Conservation (phyloP, 2,888 invertebrate genomes). For the Cotesia congregata region DNA sequence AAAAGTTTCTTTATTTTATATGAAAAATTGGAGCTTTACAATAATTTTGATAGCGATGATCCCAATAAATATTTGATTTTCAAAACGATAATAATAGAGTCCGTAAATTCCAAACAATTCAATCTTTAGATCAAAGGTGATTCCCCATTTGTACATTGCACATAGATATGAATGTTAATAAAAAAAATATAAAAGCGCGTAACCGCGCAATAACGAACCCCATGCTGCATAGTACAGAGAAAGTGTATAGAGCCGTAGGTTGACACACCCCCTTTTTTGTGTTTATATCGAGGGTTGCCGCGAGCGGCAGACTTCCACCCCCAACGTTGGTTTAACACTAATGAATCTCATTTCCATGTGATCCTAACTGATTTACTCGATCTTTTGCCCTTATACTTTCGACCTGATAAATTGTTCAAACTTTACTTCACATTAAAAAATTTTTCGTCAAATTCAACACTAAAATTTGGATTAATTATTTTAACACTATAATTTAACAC, state of each 20-base stretch:
- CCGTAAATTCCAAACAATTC: background rate
- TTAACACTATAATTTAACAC: no score
- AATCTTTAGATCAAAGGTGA: background rate
- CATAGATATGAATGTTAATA: background rate
- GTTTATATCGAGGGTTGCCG: conserved; percentile 36
- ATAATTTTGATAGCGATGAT: background rate
- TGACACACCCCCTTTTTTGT: conserved; percentile 41
- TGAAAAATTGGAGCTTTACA: background rate
- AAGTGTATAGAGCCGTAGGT: conserved; percentile 25
- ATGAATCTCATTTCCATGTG: conserved; percentile 70
- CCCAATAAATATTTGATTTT: background rate
- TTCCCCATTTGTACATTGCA: background rate
- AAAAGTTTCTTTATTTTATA: no score
- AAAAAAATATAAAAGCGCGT: conserved; percentile 46
- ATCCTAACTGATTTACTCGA: conserved; percentile 64
- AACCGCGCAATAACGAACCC: conserved; percentile 63
- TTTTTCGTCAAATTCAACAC: no score
- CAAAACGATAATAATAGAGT: background rate
- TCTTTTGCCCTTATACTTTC: conserved; percentile 42
- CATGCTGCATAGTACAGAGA: conserved; percentile 35
- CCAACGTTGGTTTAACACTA: conserved; percentile 60
- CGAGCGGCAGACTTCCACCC: conserved; percentile 35
- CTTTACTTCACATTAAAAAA: background rate
- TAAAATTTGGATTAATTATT: no score
- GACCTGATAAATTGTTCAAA: background rate